Percentiles rank a stretch among this genome's conserved stretches.
Conservation (phyloP, 2,888 invertebrate genomes). For the Rugalucina vietnamica region DNA sequence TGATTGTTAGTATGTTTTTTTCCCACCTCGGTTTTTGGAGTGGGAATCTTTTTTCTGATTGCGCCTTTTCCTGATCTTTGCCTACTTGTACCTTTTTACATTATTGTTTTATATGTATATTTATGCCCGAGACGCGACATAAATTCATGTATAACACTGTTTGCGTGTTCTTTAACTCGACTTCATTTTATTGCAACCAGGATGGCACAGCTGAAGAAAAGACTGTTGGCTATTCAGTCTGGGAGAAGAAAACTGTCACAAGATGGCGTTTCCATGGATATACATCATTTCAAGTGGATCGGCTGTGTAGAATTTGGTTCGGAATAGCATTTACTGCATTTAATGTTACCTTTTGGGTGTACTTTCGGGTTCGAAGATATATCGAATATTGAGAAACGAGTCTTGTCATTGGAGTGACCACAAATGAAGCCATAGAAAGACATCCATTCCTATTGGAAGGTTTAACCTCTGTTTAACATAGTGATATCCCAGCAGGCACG, state of each 20-base stretch:
- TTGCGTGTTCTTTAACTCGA: background rate
- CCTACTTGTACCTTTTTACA: too few species aligned
- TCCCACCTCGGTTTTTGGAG: too few species aligned
- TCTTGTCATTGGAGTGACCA: too few species aligned
- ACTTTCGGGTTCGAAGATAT: background rate
- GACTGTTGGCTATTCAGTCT: constrained; percentile 11
- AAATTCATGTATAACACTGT: background rate
- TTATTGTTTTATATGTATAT: too few species aligned
- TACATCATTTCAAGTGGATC: constrained; percentile 22
- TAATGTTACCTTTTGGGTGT: background rate
- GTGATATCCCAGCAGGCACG: too few species aligned
- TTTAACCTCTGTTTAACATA: too few species aligned
- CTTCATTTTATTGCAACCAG: constrained; percentile 14
- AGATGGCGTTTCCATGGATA: background rate
- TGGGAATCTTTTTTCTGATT: too few species aligned
- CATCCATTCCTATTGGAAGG: too few species aligned
- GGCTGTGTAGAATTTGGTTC: constrained; percentile 27
- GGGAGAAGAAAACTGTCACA: background rate
- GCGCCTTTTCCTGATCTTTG: too few species aligned
- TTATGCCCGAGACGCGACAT: too few species aligned
- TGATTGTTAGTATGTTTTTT: too few species aligned
- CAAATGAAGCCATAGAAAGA: too few species aligned
- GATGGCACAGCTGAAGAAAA: background rate
- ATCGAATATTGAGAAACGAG: background rate
- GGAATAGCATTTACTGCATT: constrained; percentile 15